A percentile compares a stretch with the other conserved stretches of the same genome.
Evolutionary conservation across 2,113 vertebrate genomes (phyloP).

Genomic region (Epinephelus moara): DNA sequence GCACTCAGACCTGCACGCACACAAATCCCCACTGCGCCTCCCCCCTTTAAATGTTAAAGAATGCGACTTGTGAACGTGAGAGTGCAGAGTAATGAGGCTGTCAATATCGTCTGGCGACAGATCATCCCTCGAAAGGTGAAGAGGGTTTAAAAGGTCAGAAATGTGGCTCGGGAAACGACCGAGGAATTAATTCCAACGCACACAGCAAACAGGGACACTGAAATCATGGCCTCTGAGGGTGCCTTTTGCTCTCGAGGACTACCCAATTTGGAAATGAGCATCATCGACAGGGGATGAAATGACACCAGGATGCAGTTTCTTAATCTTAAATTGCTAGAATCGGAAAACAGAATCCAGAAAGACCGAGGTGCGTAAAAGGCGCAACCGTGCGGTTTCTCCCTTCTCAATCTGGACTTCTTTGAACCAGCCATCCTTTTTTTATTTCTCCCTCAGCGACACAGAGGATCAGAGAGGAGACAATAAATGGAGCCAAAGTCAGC

Average conservation of each 20-base stretch:
- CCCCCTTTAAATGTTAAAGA: constrained; percentile 49
- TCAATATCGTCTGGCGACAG: constrained; percentile 37
- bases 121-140: constrained; percentile 17
- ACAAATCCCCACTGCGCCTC: too few species aligned
- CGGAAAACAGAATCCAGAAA: background rate
- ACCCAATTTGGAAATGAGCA: background rate
- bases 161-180: background rate
- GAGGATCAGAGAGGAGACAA: background rate
- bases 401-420: background rate
- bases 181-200: constrained; percentile 3
- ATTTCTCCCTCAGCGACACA: background rate
- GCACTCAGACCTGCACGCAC: background rate
- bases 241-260: background rate
- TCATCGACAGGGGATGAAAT: background rate
- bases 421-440: background rate
- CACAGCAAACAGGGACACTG: background rate
- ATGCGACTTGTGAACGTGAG: constrained; percentile 45
- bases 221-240: background rate
- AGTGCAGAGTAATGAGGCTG: constrained; percentile 35
- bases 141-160: constrained; percentile 40
- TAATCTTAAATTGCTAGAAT: background rate
- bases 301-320: background rate
- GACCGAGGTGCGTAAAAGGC: constrained; percentile 51
- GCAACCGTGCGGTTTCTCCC: constrained; percentile 44
- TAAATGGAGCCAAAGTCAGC: constrained; percentile 3